Percentiles rank a stretch among this genome's conserved stretches.
phyloP scores from a whole-genome alignment of 2,888 invertebrate genomes.

The Fragum whitleyi region DNA sequence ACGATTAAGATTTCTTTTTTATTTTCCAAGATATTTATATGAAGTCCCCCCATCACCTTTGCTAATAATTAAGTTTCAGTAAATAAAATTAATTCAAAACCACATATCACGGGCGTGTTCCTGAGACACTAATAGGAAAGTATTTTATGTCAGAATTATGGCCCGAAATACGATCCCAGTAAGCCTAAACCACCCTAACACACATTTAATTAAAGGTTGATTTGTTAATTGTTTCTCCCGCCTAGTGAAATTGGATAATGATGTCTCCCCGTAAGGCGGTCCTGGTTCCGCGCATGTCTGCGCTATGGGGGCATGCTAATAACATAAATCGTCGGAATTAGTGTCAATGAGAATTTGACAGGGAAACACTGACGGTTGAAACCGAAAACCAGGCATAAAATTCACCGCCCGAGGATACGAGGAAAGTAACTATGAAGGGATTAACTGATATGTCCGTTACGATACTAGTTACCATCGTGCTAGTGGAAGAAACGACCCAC shows the following conservation, averaged over 20 bases:
- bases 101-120: no score
- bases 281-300: slow-evolving; percentile 28
- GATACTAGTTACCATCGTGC: no score
- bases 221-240: slow-evolving; percentile 64
- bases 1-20: no score
- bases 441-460: no score
- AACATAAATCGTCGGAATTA: slow-evolving; percentile 54
- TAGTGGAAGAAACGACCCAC: no score
- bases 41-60: no score
- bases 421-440: no score
- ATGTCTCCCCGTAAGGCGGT: slow-evolving; percentile 55
- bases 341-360: slow-evolving; percentile 43
- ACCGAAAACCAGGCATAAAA: slow-evolving; percentile 5
- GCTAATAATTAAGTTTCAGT: no score
- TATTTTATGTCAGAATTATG: background rate
- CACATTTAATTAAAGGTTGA: slow-evolving; percentile 50
- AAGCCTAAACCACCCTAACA: slow-evolving; percentile 5
- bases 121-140: background rate
- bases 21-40: no score
- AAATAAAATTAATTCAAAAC: no score
- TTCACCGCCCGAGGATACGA: no score
- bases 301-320: slow-evolving; percentile 35
- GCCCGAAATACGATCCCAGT: background rate
- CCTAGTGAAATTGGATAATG: slow-evolving; percentile 61
- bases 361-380: slow-evolving; percentile 17